These are phyloP conservation scores for Rhyacichthys aspro DNA, from an alignment of 2,797 vertebrate species.

Conservation along the genomic window DNA sequence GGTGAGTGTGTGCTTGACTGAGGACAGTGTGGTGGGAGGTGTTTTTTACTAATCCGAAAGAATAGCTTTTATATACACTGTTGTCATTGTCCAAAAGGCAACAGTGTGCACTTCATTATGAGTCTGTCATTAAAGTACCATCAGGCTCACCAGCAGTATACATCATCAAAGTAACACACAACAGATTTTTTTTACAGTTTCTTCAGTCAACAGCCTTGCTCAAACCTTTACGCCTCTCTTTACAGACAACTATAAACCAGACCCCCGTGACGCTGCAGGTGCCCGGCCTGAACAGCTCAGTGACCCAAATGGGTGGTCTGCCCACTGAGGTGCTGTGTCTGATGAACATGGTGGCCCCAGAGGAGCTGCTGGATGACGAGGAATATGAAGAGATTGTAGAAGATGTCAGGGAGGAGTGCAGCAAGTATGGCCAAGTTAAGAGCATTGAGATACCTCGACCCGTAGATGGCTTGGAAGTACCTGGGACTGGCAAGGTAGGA, in stretches of 20 bases:
- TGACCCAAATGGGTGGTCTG: conserved; percentile 92
- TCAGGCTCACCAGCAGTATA: neutral
- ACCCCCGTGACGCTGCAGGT: conserved; percentile 95
- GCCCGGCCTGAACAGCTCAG: conserved; percentile 90
- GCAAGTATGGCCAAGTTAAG: conserved; percentile 93
- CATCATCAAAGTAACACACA: neutral
- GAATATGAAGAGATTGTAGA: conserved; percentile 96
- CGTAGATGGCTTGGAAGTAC: conserved; percentile 90
- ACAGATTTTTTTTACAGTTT: neutral
- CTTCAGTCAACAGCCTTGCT: neutral
- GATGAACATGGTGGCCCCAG: conserved; percentile 96
- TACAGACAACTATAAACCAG: conserved; percentile 93
- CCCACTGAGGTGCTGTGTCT: conserved; percentile 93
- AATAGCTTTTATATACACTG: neutral
- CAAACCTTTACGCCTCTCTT: conserved; percentile 6
- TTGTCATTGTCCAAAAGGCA: neutral
- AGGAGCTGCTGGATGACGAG: conserved; percentile 92
- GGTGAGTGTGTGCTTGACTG: conserved; percentile 77
- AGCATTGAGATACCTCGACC: conserved; percentile 94
- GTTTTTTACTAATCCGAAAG: conserved; percentile 15
- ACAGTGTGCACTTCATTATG: too few species aligned
- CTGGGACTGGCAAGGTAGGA: conserved; percentile 91
- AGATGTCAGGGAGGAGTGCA: conserved; percentile 91
- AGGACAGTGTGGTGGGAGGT: conserved; percentile 43
- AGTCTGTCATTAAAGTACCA: too few species aligned